Base-by-base conservation (phyloP, 1,140 invertebrate species). In the Cyclina sinensis region DNA sequence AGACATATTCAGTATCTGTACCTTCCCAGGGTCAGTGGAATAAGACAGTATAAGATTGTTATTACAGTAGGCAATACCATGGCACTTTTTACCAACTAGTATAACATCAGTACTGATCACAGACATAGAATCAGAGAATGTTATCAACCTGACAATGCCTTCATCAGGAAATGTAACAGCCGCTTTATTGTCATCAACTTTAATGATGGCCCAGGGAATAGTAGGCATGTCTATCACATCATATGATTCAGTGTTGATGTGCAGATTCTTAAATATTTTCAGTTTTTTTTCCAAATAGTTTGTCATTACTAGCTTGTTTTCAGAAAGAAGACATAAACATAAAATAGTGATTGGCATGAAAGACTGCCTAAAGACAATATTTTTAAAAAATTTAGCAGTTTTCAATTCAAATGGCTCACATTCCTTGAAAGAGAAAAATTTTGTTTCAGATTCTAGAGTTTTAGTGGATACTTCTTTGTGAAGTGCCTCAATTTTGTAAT, bases 141-240 rank as follows among this genome's bases (percentile, higher is more conserved):
- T 43, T 30, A 74, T 5, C 18, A 74, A 18, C 11, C 43, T 21
- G 24, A 78, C 9, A 18, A 43, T 43, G 3, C 14, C 35, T 74
- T 27, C 43, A 18, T 74, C n/a, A n/a, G 70, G 70, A 37, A 74
- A 48, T 74, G 70, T 74, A 21, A 74, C 37, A 24, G 43, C 43
- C 4, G 24, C 37, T 74, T 74, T 39, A 48, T 48, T 43, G 27
- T 74, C 37, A 3, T 18, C 27, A 21, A 74, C 70, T 48, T 43
- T 74, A 21, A 35, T 43, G 32, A 74, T 74, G 35, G 3, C 35
- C 43, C 37, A 21, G 12, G 70, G 70, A 7, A 7, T 1, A 39
- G 70, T 39, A 11, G 27, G 59, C 59, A 65, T 65, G 27, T 65
- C 30, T 65, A 54, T 54, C 21, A 18, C 5, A 35, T 30, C 59